phyloP scores from a whole-genome alignment of 30 jellyfish, hydroid and myxozoan genomes.

The Calvadosia cruxmelitensis region DNA sequence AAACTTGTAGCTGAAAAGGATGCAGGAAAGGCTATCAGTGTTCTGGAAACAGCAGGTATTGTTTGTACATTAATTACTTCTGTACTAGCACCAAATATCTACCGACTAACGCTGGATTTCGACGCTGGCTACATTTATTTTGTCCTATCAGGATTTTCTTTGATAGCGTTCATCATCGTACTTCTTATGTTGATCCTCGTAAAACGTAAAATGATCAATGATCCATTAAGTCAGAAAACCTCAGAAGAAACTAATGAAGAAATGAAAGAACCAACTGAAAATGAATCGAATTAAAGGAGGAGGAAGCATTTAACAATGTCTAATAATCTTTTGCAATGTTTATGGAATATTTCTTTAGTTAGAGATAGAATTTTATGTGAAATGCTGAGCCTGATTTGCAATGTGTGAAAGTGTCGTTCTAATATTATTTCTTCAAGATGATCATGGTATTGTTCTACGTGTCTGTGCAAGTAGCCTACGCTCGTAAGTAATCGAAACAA shows the following conservation, averaged over 20 bases:
- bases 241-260: neutral
- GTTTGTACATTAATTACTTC: slow-evolving; percentile 48
- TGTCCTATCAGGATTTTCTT: slow-evolving; percentile 47
- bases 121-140: slow-evolving; percentile 49
- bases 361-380: too few relatives aligned
- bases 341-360: too few relatives aligned
- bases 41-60: slow-evolving; percentile 53
- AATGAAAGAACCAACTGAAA: neutral
- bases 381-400: too few relatives aligned
- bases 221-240: too few relatives aligned
- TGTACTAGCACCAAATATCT: slow-evolving; percentile 40
- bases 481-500: too few relatives aligned
- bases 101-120: slow-evolving; percentile 34
- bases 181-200: neutral
- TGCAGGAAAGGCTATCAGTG: slow-evolving; percentile 61
- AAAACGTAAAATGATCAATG: neutral
- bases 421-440: too few relatives aligned
- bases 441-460: too few relatives aligned
- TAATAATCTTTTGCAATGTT: too few relatives aligned
- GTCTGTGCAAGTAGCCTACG: too few relatives aligned
- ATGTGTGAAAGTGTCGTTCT: too few relatives aligned
- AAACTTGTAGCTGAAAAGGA: slow-evolving; percentile 50
- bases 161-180: slow-evolving; percentile 13
- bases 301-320: too few relatives aligned
- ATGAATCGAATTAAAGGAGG: neutral